These are phyloP conservation scores for Galaxias olidus DNA, from an alignment of 2,797 vertebrate species.

Conservation along the genomic window DNA sequence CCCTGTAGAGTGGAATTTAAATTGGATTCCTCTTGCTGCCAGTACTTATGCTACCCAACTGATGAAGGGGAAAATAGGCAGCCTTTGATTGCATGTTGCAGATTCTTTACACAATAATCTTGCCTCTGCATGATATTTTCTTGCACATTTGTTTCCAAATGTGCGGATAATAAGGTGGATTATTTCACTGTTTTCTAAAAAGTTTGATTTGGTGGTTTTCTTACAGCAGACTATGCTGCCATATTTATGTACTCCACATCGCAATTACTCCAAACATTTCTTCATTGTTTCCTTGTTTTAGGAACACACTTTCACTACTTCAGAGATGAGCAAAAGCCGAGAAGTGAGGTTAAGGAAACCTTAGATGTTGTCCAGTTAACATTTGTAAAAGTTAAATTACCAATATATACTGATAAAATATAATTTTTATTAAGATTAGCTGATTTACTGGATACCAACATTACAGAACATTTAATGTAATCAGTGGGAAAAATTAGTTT, in stretches of 20 bases:
- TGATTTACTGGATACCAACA: no score
- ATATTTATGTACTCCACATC: slow-evolving; percentile 56
- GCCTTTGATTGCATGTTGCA: slow-evolving; percentile 84
- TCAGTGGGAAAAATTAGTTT: no score
- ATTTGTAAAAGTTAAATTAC: no score
- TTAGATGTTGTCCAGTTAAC: no score
- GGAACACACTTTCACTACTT: slow-evolving; percentile 64
- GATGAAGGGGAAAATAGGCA: slow-evolving; percentile 82
- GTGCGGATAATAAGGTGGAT: slow-evolving; percentile 70
- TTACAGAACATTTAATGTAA: no score
- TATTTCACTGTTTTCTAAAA: slow-evolving; percentile 76
- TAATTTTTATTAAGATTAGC: no score
- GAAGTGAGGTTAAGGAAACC: no score
- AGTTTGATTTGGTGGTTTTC: slow-evolving; percentile 72
- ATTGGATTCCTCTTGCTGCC: slow-evolving; percentile 82
- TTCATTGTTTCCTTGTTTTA: slow-evolving; percentile 56
- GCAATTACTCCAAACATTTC: slow-evolving; percentile 72
- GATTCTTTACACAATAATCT: slow-evolving; percentile 84
- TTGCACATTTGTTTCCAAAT: slow-evolving; percentile 76
- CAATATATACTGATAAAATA: no score
- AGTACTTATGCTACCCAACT: slow-evolving; percentile 74
- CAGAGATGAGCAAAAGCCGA: no score
- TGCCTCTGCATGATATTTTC: slow-evolving; percentile 78
- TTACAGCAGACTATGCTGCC: slow-evolving; percentile 69
- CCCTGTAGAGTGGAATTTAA: slow-evolving; percentile 82